Evolutionary conservation across 2,888 invertebrate genomes (phyloP).

Genomic region (Luperina testacea): DNA sequence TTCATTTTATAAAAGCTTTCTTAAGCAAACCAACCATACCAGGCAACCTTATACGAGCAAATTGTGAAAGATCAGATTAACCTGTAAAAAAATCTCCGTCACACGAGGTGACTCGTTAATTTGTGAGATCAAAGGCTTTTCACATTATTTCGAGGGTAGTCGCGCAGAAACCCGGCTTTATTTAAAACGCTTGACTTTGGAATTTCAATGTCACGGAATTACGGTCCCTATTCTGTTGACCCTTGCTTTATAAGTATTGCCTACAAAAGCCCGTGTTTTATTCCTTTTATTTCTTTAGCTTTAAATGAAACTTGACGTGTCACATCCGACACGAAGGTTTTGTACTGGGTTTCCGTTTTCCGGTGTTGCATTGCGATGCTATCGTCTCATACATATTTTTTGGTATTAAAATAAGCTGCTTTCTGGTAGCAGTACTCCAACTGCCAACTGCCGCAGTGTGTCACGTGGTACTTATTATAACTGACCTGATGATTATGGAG

Average conservation of each 20-base stretch:
- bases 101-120: conserved; percentile 36
- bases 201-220: conserved; percentile 46
- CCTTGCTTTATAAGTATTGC: conserved; percentile 17
- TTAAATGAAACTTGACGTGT: conserved; percentile 15
- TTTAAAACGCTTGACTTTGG: conserved; percentile 27
- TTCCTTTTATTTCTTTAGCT: conserved; percentile 4
- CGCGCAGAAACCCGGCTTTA: conserved; percentile 24
- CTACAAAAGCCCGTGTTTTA: conserved; percentile 4
- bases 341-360: conserved; percentile 21
- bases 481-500: background rate
- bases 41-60: background rate
- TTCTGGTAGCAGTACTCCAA: background rate
- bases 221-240: conserved; percentile 11
- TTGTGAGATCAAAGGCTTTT: conserved; percentile 50
- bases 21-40: background rate
- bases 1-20: background rate
- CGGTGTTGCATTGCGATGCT: conserved; percentile 7
- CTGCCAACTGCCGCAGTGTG: background rate
- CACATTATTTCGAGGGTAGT: conserved; percentile 30
- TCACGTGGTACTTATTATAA: background rate
- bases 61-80: conserved; percentile 35
- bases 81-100: conserved; percentile 18
- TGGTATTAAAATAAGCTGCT: background rate
- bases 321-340: conserved; percentile 26
- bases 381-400: conserved; percentile 12